Evolutionary conservation across 2,888 invertebrate species (phyloP), one percentile per base, ranked within the genome.

Genomic region (Tipula confusa): DNA sequence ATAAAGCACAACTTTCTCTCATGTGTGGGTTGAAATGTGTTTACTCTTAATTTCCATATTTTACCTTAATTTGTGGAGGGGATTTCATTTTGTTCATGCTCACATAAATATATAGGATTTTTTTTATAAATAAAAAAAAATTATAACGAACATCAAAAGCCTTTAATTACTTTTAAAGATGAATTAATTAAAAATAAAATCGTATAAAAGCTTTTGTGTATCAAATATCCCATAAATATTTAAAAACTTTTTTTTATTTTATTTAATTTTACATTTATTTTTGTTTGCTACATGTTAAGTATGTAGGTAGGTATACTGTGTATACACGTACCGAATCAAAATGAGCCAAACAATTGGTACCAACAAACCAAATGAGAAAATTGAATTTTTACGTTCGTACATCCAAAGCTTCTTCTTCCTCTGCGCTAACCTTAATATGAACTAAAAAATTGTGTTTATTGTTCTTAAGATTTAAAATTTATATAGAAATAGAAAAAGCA

Each of bases 141-240:
- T 64, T 64, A 9, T 64, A 64, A 64, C 64, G 9, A 64, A 64
- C 64, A 64, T 64, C 64, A 64, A 64, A 64, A 64, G 64, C 64
- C 64, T 64, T 64, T 64, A 64, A 64, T 64, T 64, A 64, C 64
- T 64, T 64, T n/a, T 64, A 64, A 64, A 64, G 64, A 64, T 64
- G 64, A 64, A 64, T 64, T 64, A 64, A 64, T 64, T 64, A 64
- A 64, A 64, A 64, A 24, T 9, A 64, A 24, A 24, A 24, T 64
- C 24, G 64, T 24, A 64, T 64, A 64, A 64, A 64, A 64, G 64
- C 64, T 64, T 64, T 64, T 24, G 4, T 24, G 24, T 64, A 24
- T 9, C 9, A 24, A 2, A 24, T 24, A 64, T 24, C 24, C 64
- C 64, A 64, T 24, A 64, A 64, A 64, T 24, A 64, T 11, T 18